Evolutionary conservation across 2,113 vertebrate genomes (phyloP), one percentile per base, ranked within the genome.

Genomic region (Megaleporinus macrocephalus): DNA sequence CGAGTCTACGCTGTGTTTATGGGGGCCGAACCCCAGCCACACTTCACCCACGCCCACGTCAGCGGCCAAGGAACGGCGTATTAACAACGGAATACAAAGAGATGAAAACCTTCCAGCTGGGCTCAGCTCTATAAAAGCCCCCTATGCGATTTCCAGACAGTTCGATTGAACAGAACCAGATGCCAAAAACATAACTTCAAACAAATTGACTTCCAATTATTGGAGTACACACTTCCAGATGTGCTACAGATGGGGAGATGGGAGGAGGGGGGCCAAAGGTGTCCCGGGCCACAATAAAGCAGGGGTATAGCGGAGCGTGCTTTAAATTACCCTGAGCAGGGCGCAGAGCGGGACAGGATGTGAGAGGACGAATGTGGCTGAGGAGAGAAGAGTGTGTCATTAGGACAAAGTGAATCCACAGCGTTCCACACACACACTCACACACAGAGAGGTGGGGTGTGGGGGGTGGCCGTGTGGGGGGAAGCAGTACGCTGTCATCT

Each of bases 201-300:
- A 95, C 94, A 95, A 95, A 95, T 94, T 94, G 93, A 94, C 92
- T 94, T 90, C 92, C 93, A 94, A 94, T 94, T 94, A 95, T 91
- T 92, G 89, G 87, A 82, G 88, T 86, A 83, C 89, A 91, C 90
- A 91, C 92, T 92, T 93, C 93, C 94, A 94, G 93, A 95, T 94
- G 93, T 94, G 90, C 89, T 91, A 89, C 94, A 95, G 93, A 94
- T 94, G 94, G 90, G 41, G 88, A 87, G 75, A 47, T 80, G 85
- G 89, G 85, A 49, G 51, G 78, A 83, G 61, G 82, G 82, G 87
- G 88, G 62, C 29, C 36, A 79, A 89, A 93, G 92, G 93, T 94
- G 91, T 93, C 90, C 88, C 86, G 61, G 82, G 83, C 80, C 12
- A 86, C 90, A 90, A 90, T 92, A 90, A 93, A 92, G 89, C 65